Base-by-base conservation (phyloP, 2,113 vertebrate genomes). In the Bubo bubo region DNA sequence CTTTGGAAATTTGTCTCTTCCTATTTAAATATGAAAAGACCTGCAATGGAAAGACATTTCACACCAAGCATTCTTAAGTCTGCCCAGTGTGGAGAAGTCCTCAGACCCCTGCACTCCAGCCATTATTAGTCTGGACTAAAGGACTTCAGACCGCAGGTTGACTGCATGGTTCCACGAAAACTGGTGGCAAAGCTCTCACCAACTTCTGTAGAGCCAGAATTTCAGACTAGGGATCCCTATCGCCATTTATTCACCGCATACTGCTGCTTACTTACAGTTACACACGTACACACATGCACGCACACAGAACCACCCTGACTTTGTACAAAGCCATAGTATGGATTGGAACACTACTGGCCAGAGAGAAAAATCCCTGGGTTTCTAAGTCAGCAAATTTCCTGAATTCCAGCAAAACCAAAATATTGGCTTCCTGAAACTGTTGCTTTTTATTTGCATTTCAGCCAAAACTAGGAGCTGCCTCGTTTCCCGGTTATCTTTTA, bases 261-360 rank as follows among this genome's bases (percentile, higher is more conserved):
- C 27, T 79, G 58, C 86, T 17, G 7, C 35, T 73, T 73, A 17
- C 37, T 74, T 63, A 37, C 13, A 32, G 45, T 75, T 68, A n/a
- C 21, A 89, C 32, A n/a, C 2, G 5, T 2, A 1, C 14, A 21
- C 18, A 30, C 12, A 2, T 3, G 4, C 32, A 28, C 1, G 1
- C 43, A 52, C 24, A 30, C n/a, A 13, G 21, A 6, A 21, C 60
- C 72, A 28, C 73, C 37, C 41, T 49, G 60, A 53, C 8, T 26
- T 49, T 8, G 23, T 34, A 26, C 53, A 67, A 86, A 79, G 32
- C 64, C 0, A 0, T 64, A 32, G 30, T 60, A 18, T 3, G 12
- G 60, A 37, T 7, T 52, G 45, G 56, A 85, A 72, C 23, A 10
- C 71, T 24, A 32, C 23, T 52, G 27, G 22, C 15, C 41, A 73